A percentile compares a stretch with the other conserved stretches of the same genome.
phyloP scores from a whole-genome alignment of 2,797 vertebrate genomes.

The Ctenopoma multispine region DNA sequence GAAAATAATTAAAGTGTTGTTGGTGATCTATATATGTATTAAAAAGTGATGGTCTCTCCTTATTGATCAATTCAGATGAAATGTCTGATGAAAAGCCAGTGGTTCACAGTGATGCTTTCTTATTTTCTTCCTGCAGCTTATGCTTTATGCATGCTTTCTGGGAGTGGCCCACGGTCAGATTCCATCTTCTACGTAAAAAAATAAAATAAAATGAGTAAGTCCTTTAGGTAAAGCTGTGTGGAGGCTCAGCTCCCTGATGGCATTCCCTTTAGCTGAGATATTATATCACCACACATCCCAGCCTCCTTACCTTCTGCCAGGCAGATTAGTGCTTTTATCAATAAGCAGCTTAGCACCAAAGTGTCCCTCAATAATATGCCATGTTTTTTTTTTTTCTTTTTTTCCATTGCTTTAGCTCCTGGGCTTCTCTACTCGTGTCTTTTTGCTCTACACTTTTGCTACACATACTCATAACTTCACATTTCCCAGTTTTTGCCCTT shows the following conservation, averaged over 20 bases:
- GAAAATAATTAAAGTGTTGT: slow-evolving; percentile 75
- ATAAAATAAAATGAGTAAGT: slow-evolving; percentile 76
- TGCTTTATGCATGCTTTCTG: slow-evolving; percentile 32
- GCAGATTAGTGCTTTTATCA: slow-evolving; percentile 90
- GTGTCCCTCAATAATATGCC: slow-evolving; percentile 86
- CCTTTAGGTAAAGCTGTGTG: slow-evolving; percentile 81
- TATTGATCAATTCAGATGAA: slow-evolving; percentile 72
- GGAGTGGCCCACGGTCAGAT: slow-evolving; percentile 64
- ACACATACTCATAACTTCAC: slow-evolving; percentile 54
- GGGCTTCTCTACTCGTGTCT: slow-evolving; percentile 60
- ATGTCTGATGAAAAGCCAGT: slow-evolving; percentile 70
- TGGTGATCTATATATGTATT: slow-evolving; percentile 67
- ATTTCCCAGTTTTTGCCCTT: slow-evolving; percentile 53
- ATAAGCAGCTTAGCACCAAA: slow-evolving; percentile 89
- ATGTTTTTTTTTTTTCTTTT: slow-evolving; percentile 69
- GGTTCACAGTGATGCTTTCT: slow-evolving; percentile 49
- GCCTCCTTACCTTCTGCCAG: slow-evolving; percentile 86
- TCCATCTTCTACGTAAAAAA: slow-evolving; percentile 69
- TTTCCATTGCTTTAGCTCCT: slow-evolving; percentile 74
- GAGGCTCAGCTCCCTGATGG: slow-evolving; percentile 82
- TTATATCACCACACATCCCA: slow-evolving; percentile 84
- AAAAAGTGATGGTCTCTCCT: slow-evolving; percentile 69
- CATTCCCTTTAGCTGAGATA: slow-evolving; percentile 85
- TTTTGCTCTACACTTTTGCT: slow-evolving; percentile 36
- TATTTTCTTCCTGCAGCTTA: slow-evolving; percentile 30